Evolutionary conservation across 2,797 vertebrate genomes (phyloP), one percentile per base, ranked within the genome.

Genomic region (Erpetoichthys calabaricus): DNA sequence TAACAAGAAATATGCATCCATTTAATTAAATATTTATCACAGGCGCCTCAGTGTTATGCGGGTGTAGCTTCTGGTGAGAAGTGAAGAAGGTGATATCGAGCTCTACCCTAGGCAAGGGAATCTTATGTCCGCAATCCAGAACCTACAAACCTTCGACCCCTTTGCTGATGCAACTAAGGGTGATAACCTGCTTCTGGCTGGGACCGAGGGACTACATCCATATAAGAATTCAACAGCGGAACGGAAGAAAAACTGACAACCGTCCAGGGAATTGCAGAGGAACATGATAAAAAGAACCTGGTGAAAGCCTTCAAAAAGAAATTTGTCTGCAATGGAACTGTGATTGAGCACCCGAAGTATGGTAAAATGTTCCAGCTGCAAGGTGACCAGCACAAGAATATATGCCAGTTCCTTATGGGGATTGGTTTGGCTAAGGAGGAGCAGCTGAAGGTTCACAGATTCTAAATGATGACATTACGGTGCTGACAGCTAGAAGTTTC

Each of bases 131-230:
- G n/a, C n/a, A n/a, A n/a, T n/a, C n/a, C n/a, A n/a, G n/a, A n/a
- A n/a, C n/a, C n/a, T n/a, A n/a, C n/a, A n/a, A n/a, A n/a, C n/a
- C n/a, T n/a, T n/a, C n/a, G 94, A 97, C 88, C 92, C 94, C 89
- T 98, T 96, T 95, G 93, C 92, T 91, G 92, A 97, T 97, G 93
- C 92, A 91, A 93, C 82, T 91, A 95, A 93, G 91, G 92, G 92
- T 91, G 90, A 94, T 91, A 91, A 94, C 79, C 85, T 87, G 81
- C 91, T 94, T 86, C 91, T 92, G 78, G 86, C 86, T 68, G 93
- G 92, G 85, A 92, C 91, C 81, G 93, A 94, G 78, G 78, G 93
- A 97, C 81, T 94, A 93, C 85, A 94, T 96, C 86, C 93, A 97
- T 89, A 97, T 97, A 98, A 97, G 92, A 87, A 97, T 98, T 76